These are phyloP conservation scores for Aphelenchoides fujianensis DNA, from an alignment of 1,140 invertebrate species.

Conservation along the genomic window DNA sequence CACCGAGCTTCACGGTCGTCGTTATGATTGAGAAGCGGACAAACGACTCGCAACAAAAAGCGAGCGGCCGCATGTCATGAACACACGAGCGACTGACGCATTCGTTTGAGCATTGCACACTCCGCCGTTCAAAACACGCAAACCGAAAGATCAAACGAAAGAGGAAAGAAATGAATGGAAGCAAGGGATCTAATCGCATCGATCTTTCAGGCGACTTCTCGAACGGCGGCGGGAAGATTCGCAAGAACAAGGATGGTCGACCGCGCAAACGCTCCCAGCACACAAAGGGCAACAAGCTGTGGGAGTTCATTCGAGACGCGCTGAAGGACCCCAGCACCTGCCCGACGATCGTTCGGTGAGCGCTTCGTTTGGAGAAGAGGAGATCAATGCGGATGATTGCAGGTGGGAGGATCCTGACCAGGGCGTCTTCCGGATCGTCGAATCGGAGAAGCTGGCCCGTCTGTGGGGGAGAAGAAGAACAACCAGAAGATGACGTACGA, in stretches of 20 bases:
- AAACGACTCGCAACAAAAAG: no score
- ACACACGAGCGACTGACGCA: no score
- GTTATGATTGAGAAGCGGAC: no score
- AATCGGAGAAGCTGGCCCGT: conserved; percentile 81
- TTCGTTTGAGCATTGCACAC: no score
- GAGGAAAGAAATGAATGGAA: no score
- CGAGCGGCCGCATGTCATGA: no score
- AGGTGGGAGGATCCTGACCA: conserved; percentile 81
- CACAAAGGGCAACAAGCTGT: conserved; percentile 70
- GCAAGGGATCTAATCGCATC: no score
- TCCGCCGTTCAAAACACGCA: no score
- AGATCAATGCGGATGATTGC: conserved; percentile 60
- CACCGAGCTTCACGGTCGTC: no score
- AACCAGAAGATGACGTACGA: conserved; percentile 89
- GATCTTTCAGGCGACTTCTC: conserved; percentile 19
- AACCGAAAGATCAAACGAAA: no score
- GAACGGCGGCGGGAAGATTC: conserved; percentile 33
- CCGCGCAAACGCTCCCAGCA: conserved; percentile 62
- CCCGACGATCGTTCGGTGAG: conserved; percentile 65
- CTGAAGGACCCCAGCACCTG: conserved; percentile 74
- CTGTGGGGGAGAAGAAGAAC: conserved; percentile 81
- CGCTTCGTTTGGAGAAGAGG: conserved; percentile 21
- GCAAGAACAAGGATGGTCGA: conserved; percentile 59
- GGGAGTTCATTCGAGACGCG: conserved; percentile 78
- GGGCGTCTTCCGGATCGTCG: conserved; percentile 82